Evolutionary conservation across 1,140 invertebrate genomes (phyloP).

Genomic region (Bombus sibiricus): DNA sequence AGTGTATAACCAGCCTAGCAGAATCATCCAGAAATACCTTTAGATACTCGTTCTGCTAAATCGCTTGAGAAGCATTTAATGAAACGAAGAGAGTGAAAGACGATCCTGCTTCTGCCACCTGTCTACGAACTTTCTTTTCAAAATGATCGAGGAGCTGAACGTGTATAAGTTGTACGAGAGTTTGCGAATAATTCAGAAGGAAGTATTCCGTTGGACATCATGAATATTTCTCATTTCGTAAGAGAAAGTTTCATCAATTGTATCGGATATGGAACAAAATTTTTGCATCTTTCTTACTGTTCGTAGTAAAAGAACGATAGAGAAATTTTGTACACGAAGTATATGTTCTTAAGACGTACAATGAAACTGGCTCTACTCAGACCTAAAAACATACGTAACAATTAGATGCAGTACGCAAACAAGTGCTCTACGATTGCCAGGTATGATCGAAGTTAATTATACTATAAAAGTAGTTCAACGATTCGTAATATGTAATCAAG

Average conservation of each 20-base stretch:
- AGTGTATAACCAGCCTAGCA: slow-evolving; percentile 43
- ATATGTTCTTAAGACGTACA: too few species aligned
- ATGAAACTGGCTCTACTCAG: too few species aligned
- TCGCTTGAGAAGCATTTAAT: slow-evolving; percentile 58
- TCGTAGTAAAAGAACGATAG: background rate
- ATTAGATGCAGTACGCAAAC: too few species aligned
- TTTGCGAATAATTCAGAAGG: background rate
- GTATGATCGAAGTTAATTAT: too few species aligned
- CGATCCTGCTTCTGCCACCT: background rate
- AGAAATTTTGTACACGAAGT: too few species aligned
- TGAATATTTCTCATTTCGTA: background rate
- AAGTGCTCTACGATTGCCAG: too few species aligned
- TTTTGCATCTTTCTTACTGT: background rate
- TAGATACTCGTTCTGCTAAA: slow-evolving; percentile 57
- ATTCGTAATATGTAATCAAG: too few species aligned
- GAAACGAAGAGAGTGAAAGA: slow-evolving; percentile 33
- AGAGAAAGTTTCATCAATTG: background rate
- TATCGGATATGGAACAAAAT: background rate
- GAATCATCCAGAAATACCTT: slow-evolving; percentile 58
- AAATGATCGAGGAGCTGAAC: slow-evolving; percentile 18
- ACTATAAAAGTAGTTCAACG: too few species aligned
- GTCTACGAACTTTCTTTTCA: slow-evolving; percentile 38
- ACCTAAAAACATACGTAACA: too few species aligned
- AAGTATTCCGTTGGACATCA: background rate
- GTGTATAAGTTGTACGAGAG: slow-evolving; percentile 5